Evolutionary conservation across 2,888 invertebrate genomes (phyloP).

Genomic region (Coleophora deauratella): DNA sequence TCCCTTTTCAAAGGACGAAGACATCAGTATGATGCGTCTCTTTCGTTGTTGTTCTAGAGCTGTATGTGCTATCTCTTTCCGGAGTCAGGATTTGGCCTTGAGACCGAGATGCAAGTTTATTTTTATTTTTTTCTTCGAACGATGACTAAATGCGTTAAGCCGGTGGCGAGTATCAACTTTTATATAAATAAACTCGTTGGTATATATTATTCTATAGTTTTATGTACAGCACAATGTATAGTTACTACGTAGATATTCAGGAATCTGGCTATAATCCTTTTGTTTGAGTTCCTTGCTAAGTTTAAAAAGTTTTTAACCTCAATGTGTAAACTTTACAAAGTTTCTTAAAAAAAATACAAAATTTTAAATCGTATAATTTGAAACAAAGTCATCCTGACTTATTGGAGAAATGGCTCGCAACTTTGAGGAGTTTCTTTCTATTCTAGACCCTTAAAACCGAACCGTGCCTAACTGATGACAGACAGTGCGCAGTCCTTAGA

Average conservation of each 20-base stretch:
- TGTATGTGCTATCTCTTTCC: slow-evolving; percentile 32
- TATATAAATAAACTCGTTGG: slow-evolving; percentile 18
- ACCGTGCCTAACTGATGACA: no score
- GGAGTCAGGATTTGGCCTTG: slow-evolving; percentile 68
- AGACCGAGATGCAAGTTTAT: slow-evolving; percentile 66
- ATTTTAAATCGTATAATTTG: no score
- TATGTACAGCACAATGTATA: no score
- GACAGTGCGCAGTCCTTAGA: no score
- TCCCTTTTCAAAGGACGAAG: slow-evolving; percentile 74
- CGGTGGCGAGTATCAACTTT: slow-evolving; percentile 32
- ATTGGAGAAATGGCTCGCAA: no score
- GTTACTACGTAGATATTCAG: not conserved
- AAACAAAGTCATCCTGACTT: no score
- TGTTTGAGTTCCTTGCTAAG: not conserved
- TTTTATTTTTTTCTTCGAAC: slow-evolving; percentile 57
- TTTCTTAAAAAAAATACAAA: no score
- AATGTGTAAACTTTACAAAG: no score
- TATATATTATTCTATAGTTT: no score
- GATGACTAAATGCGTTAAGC: slow-evolving; percentile 68
- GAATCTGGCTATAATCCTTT: not conserved
- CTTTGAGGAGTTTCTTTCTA: no score
- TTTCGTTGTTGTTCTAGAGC: slow-evolving; percentile 15
- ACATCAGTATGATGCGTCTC: slow-evolving; percentile 36
- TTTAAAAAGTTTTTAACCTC: not conserved
- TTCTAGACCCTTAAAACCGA: no score